These are phyloP conservation scores for Aurelia aurita DNA, from an alignment of 30 jellyfish, hydroid and myxozoan species.

Conservation along the genomic window DNA sequence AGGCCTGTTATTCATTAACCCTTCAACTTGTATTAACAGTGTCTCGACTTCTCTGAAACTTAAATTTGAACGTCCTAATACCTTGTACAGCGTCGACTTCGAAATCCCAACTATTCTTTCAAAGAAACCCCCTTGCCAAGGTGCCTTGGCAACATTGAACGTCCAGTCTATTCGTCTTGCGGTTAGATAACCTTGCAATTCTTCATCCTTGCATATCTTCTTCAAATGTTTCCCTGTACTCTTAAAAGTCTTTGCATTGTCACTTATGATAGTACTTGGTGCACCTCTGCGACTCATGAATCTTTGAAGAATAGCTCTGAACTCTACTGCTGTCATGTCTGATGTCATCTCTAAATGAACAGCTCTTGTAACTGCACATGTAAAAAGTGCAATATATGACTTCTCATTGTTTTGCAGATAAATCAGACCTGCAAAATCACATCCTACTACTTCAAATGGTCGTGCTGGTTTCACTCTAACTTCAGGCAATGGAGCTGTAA, in stretches of 20 bases:
- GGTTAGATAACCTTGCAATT: conserved; percentile 41
- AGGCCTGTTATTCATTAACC: conserved; percentile 50
- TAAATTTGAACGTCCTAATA: conserved; percentile 38
- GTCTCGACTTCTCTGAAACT: conserved; percentile 66
- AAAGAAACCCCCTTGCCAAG: conserved; percentile 70
- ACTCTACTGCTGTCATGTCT: conserved; percentile 66
- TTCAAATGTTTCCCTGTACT: conserved; percentile 54
- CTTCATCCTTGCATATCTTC: conserved; percentile 31
- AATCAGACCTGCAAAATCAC: conserved; percentile 59
- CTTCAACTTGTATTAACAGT: conserved; percentile 55
- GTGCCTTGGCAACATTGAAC: conserved; percentile 59
- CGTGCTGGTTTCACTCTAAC: conserved; percentile 60
- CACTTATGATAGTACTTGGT: conserved; percentile 49
- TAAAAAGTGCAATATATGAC: conserved; percentile 43
- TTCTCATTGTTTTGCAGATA: conserved; percentile 39
- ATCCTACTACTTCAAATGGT: conserved; percentile 35
- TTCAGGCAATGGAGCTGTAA: conserved; percentile 44
- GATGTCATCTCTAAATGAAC: conserved; percentile 48
- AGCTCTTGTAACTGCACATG: conserved; percentile 57
- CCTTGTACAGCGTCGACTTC: conserved; percentile 51
- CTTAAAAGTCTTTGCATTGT: conserved; percentile 49
- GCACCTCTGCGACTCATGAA: conserved; percentile 59
- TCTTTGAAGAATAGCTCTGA: conserved; percentile 35
- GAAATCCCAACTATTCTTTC: conserved; percentile 60
- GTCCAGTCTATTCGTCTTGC: conserved; percentile 29